phyloP scores from a whole-genome alignment of 1,140 invertebrate genomes.

The Drosophila bocqueti region DNA sequence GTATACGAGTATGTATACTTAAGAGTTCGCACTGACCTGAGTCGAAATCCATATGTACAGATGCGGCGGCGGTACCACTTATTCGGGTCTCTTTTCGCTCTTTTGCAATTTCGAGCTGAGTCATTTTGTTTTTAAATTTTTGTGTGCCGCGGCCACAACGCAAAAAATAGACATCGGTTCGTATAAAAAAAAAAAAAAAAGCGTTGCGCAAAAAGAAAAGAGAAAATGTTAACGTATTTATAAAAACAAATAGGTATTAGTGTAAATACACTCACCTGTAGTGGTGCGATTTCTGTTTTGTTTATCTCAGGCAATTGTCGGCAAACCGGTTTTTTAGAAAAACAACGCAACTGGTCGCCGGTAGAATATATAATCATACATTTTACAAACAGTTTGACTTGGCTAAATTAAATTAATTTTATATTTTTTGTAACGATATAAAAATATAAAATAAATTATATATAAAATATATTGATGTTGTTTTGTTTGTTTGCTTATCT shows the following conservation, averaged over 20 bases:
- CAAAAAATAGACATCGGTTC: slow-evolving; percentile 61
- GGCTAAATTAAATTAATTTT: neutral
- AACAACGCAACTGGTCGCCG: slow-evolving; percentile 60
- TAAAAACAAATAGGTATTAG: slow-evolving; percentile 36
- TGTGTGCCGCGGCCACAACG: slow-evolving; percentile 47
- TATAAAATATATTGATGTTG: no score
- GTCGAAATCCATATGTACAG: slow-evolving; percentile 12
- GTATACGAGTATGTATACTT: neutral
- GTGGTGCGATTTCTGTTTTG: slow-evolving; percentile 36
- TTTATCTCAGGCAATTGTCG: slow-evolving; percentile 34
- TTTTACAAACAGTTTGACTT: slow-evolving; percentile 18
- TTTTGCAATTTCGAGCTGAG: slow-evolving; percentile 64
- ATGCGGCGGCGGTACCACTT: slow-evolving; percentile 12
- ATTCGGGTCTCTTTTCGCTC: slow-evolving; percentile 45
- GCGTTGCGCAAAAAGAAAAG: slow-evolving; percentile 59
- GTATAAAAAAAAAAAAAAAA: slow-evolving; percentile 57
- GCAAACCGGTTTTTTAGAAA: slow-evolving; percentile 62
- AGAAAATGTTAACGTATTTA: slow-evolving; percentile 60
- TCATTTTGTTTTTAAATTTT: slow-evolving; percentile 68
- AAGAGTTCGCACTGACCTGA: slow-evolving; percentile 33
- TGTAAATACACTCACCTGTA: slow-evolving; percentile 15
- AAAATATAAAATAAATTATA: no score
- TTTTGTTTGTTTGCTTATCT: no score
- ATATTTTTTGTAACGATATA: neutral
- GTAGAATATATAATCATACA: slow-evolving; percentile 26